Base-by-base conservation (phyloP, 2,113 vertebrate genomes). In the Alaudala cheleensis region DNA sequence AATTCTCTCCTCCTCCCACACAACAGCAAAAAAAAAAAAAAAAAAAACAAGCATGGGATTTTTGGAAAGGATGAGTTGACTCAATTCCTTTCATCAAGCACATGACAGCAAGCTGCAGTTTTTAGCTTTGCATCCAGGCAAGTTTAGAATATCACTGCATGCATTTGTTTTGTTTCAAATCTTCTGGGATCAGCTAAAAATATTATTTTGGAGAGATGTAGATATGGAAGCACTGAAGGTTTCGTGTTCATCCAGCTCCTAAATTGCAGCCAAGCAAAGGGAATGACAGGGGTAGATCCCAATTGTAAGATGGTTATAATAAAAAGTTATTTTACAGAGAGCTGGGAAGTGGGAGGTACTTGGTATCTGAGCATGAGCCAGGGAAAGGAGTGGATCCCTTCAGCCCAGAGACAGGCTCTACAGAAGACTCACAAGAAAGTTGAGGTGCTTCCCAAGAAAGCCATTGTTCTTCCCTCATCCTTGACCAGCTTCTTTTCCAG, bases 1-100 rank as follows among this genome's bases (percentile, higher is more conserved):
- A 91, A 96, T 93, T 95, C 84, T 88, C 91, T 92, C 87, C 93
- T 97, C 94, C 92, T 96, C 93, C 94, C 85, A 95, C 93, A 93
- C 28, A 1, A 66, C 58, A 91, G 44, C 0, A 11, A 9, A 29
- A 66, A 45, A 49, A 56, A 18, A 40, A 64, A 76, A 70, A 53
- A 80, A 70, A 51, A 66, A 54, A 42, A 42, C 58, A 61, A 81
- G 22, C 42, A 42, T 53, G 45, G 44, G 28, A 53, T 90, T 95
- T 94, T 93, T 92, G 82, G 92, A 92, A 94, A 92, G 90, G 92
- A 93, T 73, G 88, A 92, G 88, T 93, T 90, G 90, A 88, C 90
- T 94, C 85, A 85, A 90, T 85, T 94, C 82, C 64, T 86, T 79
- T 72, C 83, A 85, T 81, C 86, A 86, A 65, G 88, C 62, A 29